phyloP scores from a whole-genome alignment of 1,140 invertebrate species.

The Bicyclus anynana region DNA sequence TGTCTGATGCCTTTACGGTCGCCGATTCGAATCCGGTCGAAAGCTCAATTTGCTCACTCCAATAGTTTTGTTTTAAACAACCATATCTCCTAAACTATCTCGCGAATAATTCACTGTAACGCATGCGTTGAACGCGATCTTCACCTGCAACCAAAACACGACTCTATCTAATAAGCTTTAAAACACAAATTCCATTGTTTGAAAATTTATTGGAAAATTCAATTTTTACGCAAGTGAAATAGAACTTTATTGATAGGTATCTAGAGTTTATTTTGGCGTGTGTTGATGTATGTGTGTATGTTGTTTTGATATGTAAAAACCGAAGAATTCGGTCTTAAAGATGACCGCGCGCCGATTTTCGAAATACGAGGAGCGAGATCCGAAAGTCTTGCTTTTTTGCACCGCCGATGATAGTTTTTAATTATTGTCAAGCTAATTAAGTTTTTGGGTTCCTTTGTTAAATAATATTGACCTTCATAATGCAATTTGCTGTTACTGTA shows the following conservation, averaged over 20 bases:
- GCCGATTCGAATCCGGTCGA: constrained; percentile 46
- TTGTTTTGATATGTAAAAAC: constrained; percentile 27
- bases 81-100: constrained; percentile 67
- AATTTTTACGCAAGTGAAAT: constrained; percentile 6
- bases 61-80: constrained; percentile 68
- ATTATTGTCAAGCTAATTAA: constrained; percentile 69
- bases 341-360: constrained; percentile 68
- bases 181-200: constrained; percentile 2
- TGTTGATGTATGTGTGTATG: constrained; percentile 10
- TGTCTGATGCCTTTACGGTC: constrained; percentile 33
- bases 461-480: neutral
- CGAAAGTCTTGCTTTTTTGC: constrained; percentile 61
- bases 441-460: constrained; percentile 40
- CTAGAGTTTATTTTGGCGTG: constrained; percentile 22
- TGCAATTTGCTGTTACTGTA: neutral
- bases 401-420: constrained; percentile 57
- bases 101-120: constrained; percentile 62
- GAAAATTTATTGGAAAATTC: neutral
- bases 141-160: constrained; percentile 12
- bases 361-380: constrained; percentile 73
- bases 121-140: constrained; percentile 32
- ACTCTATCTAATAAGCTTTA: constrained; percentile 7
- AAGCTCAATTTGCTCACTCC: constrained; percentile 69
- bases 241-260: neutral
- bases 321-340: constrained; percentile 48